Percentiles rank a stretch among this genome's conserved stretches.
phyloP scores from a whole-genome alignment of 2,113 vertebrate genomes.

The Bos taurus region DNA sequence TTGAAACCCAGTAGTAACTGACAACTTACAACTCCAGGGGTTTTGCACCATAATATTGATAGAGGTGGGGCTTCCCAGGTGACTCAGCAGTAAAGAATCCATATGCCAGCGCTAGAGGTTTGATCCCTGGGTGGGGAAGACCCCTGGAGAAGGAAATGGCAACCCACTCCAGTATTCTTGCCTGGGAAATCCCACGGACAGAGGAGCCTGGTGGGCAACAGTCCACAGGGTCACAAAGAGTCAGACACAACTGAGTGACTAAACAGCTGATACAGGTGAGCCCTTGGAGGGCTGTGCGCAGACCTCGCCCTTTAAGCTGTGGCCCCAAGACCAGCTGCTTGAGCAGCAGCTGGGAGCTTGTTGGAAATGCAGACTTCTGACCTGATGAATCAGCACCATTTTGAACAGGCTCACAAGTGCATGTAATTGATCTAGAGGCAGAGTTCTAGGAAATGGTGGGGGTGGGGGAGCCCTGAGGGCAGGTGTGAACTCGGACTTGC shows the following conservation, averaged over 20 bases:
- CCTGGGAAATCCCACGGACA: neutral
- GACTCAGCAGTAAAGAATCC: too few relatives aligned
- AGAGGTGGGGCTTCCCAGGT: neutral
- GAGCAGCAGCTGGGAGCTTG: neutral
- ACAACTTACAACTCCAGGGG: neutral
- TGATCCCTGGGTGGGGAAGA: neutral
- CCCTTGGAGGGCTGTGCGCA: neutral
- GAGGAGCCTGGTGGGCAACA: neutral
- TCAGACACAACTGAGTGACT: neutral
- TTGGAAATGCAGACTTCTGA: neutral
- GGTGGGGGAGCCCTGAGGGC: fast-evolving
- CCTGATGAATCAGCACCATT: neutral
- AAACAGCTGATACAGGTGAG: neutral
- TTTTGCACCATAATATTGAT: neutral
- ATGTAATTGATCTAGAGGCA: fast-evolving
- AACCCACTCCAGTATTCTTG: neutral
- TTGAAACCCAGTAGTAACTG: neutral
- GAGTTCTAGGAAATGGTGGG: neutral
- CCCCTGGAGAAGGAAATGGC: neutral
- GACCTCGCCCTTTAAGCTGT: neutral
- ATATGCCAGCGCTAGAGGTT: neutral
- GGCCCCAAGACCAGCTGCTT: neutral
- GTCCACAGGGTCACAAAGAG: neutral
- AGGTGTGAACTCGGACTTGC: neutral
- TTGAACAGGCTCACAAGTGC: neutral